phyloP scores from a whole-genome alignment of 2,797 vertebrate genomes.

The Cyprinella venusta region DNA sequence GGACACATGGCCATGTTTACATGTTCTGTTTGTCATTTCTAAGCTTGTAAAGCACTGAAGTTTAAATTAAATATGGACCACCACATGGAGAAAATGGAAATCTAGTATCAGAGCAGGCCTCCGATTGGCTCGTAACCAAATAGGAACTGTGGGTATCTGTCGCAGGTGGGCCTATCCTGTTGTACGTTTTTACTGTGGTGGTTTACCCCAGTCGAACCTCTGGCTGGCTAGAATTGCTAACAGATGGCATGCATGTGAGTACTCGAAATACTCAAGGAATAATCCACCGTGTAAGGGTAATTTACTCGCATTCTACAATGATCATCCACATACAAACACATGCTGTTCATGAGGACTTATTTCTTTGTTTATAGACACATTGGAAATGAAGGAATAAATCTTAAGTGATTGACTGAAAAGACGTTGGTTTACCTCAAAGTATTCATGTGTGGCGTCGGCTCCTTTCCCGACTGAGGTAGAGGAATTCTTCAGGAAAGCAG shows the following conservation, averaged over 20 bases:
- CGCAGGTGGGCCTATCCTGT: slow-evolving; percentile 75
- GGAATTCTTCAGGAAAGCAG: slow-evolving; percentile 49
- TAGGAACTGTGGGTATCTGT: slow-evolving; percentile 45
- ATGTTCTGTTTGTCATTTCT: slow-evolving; percentile 43
- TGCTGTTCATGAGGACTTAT: background rate
- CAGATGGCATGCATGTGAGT: slow-evolving; percentile 69
- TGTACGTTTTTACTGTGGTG: slow-evolving; percentile 74
- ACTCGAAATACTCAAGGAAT: slow-evolving; percentile 38
- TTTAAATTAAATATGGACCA: slow-evolving; percentile 48
- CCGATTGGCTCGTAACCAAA: slow-evolving; percentile 47
- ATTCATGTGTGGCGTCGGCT: slow-evolving; percentile 47
- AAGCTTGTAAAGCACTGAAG: slow-evolving; percentile 35
- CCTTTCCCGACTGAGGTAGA: slow-evolving; percentile 50
- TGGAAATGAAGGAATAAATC: slow-evolving; percentile 42
- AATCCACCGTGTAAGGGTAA: background rate
- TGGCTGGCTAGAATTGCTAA: slow-evolving; percentile 73
- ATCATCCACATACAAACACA: background rate
- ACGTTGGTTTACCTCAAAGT: slow-evolving; percentile 56
- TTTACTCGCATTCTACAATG: slow-evolving; percentile 2
- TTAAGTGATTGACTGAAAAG: slow-evolving; percentile 42
- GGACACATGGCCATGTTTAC: slow-evolving; percentile 42
- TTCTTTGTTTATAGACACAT: slow-evolving; percentile 1
- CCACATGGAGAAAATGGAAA: slow-evolving; percentile 39
- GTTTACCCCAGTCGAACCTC: slow-evolving; percentile 74
- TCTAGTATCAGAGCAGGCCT: slow-evolving; percentile 25